Percentiles rank a stretch among this genome's conserved stretches.
Evolutionary conservation across 2,888 invertebrate species (phyloP).

Genomic region (Pediacus dermestoides): DNA sequence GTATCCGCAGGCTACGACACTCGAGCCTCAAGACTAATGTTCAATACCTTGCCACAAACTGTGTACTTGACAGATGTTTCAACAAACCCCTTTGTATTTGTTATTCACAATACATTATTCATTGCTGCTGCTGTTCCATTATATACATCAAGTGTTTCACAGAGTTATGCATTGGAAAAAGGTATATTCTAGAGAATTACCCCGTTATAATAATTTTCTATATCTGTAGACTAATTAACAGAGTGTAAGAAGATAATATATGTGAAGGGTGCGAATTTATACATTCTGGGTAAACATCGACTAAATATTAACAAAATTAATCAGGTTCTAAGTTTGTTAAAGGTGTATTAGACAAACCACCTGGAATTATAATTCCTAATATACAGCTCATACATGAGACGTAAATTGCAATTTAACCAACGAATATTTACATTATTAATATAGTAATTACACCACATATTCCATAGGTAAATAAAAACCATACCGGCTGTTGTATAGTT

Average conservation of each 20-base stretch:
- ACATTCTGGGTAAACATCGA: background rate
- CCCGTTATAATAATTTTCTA: too few species aligned
- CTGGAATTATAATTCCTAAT: background rate
- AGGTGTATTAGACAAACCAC: background rate
- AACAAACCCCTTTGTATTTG: background rate
- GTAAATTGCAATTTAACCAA: background rate
- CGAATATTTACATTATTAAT: background rate
- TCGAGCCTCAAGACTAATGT: background rate
- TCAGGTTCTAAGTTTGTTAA: slow-evolving; percentile 1
- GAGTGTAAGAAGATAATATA: too few species aligned
- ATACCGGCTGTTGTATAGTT: too few species aligned
- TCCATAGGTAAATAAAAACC: too few species aligned
- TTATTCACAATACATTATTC: slow-evolving; percentile 2
- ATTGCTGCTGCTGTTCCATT: too few species aligned
- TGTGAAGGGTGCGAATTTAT: too few species aligned
- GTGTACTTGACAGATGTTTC: slow-evolving; percentile 5
- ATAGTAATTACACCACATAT: too few species aligned
- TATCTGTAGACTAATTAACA: too few species aligned
- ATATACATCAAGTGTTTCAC: too few species aligned
- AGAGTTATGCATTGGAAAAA: too few species aligned
- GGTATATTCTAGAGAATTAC: too few species aligned
- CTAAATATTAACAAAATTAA: background rate
- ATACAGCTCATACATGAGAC: background rate
- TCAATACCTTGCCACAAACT: background rate
- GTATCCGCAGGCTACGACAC: slow-evolving; percentile 23